These are phyloP conservation scores for Oncorhynchus tshawytscha DNA, from an alignment of 2,113 vertebrate genomes.

Conservation along the genomic window DNA sequence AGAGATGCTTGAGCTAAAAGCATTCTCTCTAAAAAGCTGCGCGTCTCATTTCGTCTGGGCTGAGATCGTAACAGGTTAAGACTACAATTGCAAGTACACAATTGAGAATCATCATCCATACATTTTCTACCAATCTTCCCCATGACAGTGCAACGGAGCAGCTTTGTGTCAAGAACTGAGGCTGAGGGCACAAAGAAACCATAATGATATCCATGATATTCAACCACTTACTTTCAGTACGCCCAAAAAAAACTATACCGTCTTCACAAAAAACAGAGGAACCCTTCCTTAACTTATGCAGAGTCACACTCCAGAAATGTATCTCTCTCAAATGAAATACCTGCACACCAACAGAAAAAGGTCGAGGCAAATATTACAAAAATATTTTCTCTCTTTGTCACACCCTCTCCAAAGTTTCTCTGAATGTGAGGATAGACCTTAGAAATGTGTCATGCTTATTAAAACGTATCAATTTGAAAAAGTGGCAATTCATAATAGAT, in stretches of 20 bases:
- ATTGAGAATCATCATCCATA: not conserved
- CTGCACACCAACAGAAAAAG: conserved; percentile 42
- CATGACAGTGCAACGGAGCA: not conserved
- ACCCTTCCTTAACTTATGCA: not conserved
- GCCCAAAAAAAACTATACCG: not conserved
- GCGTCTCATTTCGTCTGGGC: not conserved
- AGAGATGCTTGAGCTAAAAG: not conserved
- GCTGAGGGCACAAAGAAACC: conserved; percentile 8
- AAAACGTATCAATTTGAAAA: conserved; percentile 85
- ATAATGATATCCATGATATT: conserved; percentile 8
- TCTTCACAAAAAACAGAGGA: not conserved
- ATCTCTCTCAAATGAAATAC: conserved; percentile 9
- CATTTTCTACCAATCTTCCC: not conserved
- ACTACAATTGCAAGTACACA: not conserved
- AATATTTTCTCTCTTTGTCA: conserved; percentile 31
- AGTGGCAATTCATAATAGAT: conserved; percentile 88
- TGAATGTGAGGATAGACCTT: conserved; percentile 79
- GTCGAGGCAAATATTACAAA: conserved; percentile 61
- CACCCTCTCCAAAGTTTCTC: conserved; percentile 54
- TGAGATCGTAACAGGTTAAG: not conserved
- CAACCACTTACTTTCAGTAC: not conserved
- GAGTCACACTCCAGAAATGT: not conserved
- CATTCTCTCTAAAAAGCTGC: not conserved
- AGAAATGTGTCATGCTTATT: conserved; percentile 93
- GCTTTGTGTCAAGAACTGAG: not conserved